These are phyloP conservation scores for Petromus typicus DNA, from an alignment of 2,113 vertebrate species.

Conservation along the genomic window DNA sequence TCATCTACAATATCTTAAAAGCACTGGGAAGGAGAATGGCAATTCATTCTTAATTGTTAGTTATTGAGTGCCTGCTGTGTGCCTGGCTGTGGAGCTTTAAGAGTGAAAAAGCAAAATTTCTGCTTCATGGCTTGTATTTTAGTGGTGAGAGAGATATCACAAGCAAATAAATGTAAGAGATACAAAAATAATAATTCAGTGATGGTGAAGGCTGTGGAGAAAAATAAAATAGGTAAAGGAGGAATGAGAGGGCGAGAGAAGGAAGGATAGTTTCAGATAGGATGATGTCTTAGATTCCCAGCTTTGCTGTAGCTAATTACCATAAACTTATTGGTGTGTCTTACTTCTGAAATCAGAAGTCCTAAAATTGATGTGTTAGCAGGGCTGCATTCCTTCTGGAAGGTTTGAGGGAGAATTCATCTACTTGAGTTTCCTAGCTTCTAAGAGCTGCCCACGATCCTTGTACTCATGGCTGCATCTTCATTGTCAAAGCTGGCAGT, in stretches of 20 bases:
- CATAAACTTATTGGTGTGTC: neutral
- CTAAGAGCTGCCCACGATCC: neutral
- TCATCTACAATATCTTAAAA: neutral
- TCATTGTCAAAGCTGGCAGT: neutral
- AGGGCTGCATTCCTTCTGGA: neutral
- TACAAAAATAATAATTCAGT: no score
- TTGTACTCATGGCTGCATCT: neutral
- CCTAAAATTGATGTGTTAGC: neutral
- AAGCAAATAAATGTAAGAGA: neutral
- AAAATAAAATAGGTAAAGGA: neutral
- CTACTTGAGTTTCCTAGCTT: neutral
- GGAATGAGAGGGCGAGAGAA: neutral
- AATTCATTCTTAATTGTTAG: neutral
- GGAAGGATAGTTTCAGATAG: neutral
- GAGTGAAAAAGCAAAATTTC: neutral
- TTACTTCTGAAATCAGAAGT: neutral
- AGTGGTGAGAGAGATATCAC: neutral
- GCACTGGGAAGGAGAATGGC: neutral
- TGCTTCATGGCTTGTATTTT: neutral
- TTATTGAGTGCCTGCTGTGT: neutral
- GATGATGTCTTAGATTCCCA: neutral
- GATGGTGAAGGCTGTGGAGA: neutral
- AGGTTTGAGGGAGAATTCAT: neutral
- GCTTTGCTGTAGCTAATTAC: neutral
- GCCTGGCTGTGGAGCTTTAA: no score